phyloP scores from a whole-genome alignment of 2,888 invertebrate species.

The Plagiodera versicolora region DNA sequence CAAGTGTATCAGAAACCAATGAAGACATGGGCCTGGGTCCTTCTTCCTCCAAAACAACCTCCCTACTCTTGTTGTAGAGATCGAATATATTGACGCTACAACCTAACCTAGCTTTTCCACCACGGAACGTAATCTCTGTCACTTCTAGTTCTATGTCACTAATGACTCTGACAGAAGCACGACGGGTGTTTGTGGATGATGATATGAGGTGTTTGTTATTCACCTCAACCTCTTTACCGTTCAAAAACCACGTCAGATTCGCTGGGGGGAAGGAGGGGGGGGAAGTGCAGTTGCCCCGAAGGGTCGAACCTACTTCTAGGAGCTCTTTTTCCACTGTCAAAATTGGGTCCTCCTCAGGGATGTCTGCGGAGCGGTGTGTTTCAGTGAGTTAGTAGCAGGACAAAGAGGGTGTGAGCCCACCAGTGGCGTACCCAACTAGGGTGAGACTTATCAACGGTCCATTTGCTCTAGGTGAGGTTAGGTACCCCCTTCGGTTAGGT shows the following conservation, averaged over 20 bases:
- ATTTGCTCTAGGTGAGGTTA: too few species aligned
- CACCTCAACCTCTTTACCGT: conserved; percentile 68
- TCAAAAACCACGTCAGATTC: conserved; percentile 72
- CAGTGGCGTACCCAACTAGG: too few species aligned
- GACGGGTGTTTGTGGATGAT: background rate
- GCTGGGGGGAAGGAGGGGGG: conserved; percentile 71
- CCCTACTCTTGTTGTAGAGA: conserved; percentile 64
- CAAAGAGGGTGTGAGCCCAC: too few species aligned
- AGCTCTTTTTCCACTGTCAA: conserved; percentile 68
- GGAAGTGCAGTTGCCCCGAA: conserved; percentile 69
- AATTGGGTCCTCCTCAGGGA: conserved; percentile 67
- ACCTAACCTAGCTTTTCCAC: conserved; percentile 64
- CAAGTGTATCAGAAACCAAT: conserved; percentile 71
- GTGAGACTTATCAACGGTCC: too few species aligned
- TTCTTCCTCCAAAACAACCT: conserved; percentile 69
- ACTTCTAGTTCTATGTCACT: conserved; percentile 62
- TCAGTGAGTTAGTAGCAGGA: too few species aligned
- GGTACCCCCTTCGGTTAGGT: too few species aligned
- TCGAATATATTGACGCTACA: conserved; percentile 70
- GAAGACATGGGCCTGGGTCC: conserved; percentile 73
- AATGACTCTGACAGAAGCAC: conserved; percentile 11
- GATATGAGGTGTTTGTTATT: too few species aligned
- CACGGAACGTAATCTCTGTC: conserved; percentile 64
- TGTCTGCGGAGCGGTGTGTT: conserved; percentile 63
- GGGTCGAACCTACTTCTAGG: conserved; percentile 69